phyloP scores from a whole-genome alignment of 2,797 vertebrate genomes.

The Spinus pinus region DNA sequence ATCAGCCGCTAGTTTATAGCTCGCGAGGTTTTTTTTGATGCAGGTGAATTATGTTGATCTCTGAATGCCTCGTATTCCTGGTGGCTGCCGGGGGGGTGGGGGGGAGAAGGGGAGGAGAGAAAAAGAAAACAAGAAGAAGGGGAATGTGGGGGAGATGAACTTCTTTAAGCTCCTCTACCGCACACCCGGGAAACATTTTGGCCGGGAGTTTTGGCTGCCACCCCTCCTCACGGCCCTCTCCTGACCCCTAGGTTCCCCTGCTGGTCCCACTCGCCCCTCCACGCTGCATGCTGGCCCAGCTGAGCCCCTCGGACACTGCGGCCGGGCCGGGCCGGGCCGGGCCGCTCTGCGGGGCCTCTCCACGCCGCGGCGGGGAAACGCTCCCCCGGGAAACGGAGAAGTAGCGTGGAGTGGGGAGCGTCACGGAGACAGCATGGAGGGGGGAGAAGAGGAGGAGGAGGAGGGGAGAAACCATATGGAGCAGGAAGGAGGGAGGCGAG shows the following conservation, averaged over 20 bases:
- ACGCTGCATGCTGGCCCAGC: background rate
- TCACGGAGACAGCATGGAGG: conserved; percentile 7
- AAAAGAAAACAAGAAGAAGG: background rate
- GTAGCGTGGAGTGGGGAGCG: background rate
- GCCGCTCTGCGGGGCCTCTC: background rate
- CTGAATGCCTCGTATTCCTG: background rate
- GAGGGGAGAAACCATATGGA: conserved; percentile 37
- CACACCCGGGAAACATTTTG: background rate
- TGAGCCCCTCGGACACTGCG: background rate
- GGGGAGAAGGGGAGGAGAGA: too few species aligned
- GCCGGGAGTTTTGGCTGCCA: background rate
- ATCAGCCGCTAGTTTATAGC: conserved; percentile 58
- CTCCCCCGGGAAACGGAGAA: background rate
- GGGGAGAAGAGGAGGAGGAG: background rate
- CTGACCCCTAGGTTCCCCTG: background rate
- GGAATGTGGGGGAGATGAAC: background rate
- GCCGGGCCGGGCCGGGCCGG: too few species aligned
- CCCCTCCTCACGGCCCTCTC: background rate
- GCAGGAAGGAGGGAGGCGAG: background rate
- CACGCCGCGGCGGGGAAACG: background rate
- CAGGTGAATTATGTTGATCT: conserved; percentile 45
- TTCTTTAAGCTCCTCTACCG: background rate
- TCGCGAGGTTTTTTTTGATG: conserved; percentile 10
- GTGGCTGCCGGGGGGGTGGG: background rate
- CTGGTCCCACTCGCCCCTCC: background rate